A percentile compares a stretch with the other conserved stretches of the same genome.
These are phyloP conservation scores for Pteropus rufus DNA, from an alignment of 2,797 vertebrate species.

Conservation along the genomic window DNA sequence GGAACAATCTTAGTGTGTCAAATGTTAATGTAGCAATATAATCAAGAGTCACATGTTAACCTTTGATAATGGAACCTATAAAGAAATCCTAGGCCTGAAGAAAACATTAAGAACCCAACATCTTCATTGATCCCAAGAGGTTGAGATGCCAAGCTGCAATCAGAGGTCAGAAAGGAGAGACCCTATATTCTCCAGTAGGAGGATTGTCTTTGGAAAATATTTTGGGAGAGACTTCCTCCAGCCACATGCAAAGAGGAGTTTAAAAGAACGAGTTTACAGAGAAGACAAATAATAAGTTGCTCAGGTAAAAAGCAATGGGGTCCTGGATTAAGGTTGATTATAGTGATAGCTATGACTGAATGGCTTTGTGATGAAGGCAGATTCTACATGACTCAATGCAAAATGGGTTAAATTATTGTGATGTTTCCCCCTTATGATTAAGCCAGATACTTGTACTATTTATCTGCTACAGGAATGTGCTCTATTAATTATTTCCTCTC, in stretches of 20 bases:
- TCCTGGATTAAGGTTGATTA: not conserved
- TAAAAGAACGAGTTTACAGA: not conserved
- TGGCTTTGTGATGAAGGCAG: not conserved
- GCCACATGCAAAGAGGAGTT: not conserved
- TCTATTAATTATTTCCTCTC: conserved; percentile 2
- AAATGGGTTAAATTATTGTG: not conserved
- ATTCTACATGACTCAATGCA: not conserved
- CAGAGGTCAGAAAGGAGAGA: not conserved
- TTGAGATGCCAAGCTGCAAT: not conserved
- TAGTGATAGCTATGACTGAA: not conserved
- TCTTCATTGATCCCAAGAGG: not conserved
- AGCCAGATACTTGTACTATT: not conserved
- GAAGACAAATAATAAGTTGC: not conserved
- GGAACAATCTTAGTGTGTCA: conserved; percentile 13
- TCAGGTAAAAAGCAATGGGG: not conserved
- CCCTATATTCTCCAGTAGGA: not conserved
- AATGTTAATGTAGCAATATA: conserved; percentile 7
- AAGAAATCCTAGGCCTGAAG: not conserved
- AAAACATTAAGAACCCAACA: not conserved
- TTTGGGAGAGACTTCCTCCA: not conserved
- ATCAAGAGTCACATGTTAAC: not conserved
- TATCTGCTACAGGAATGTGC: not conserved
- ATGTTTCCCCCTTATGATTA: not conserved
- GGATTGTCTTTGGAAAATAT: not conserved
- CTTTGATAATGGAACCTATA: conserved; percentile 5